Base-by-base conservation (phyloP, 2,113 vertebrate genomes). In the Erythrocebus patas region DNA sequence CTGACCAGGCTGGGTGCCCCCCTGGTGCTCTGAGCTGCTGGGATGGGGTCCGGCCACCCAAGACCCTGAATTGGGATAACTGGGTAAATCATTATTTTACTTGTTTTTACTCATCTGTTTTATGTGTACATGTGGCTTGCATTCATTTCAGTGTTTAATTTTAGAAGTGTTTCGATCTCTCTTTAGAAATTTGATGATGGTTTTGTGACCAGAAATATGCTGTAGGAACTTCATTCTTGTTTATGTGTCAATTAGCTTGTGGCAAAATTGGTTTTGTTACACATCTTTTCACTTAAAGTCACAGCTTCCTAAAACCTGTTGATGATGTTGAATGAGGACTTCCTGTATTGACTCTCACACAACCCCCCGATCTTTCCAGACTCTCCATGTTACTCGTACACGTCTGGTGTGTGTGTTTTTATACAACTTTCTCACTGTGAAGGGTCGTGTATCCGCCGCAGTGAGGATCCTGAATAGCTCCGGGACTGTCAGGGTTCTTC, bases 381-480 rank as follows among this genome's bases (percentile, higher is more conserved):
- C 14, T 92, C 68, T 61, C 48, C 14, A 2, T 48, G 27, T 45
- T 17, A 18, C 45, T 32, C 1, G 25, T 30, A 30, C 40, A 27
- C 2, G 2, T 32, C 61, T 32, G 27, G 17, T 14, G 13, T 40
- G 10, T 38, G 20, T 14, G 30, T 55, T 18, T 55, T 18, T 57
- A 5, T 12, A 27, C 18, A 27, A 3, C 45, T 43, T n/a, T 13
- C 0, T 68, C 55, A 8, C 75, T 20, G 10, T 2, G 55, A 52
- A 66, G 61, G 38, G 6, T 48, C 3, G 0, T 27, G 18, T 20
- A 18, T 81, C 43, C 3, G 5, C 57, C 27, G 3, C 10, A 17
- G 45, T 57, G 17, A 32, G 8, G 66, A 8, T 16, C 17, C n/a
- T 0, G n/a, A 32, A 1, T 2, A 3, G 27, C 66, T 50, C 5